Evolutionary conservation across 2,797 vertebrate genomes (phyloP), one percentile per base, ranked within the genome.

Genomic region (Valencia hispanica): DNA sequence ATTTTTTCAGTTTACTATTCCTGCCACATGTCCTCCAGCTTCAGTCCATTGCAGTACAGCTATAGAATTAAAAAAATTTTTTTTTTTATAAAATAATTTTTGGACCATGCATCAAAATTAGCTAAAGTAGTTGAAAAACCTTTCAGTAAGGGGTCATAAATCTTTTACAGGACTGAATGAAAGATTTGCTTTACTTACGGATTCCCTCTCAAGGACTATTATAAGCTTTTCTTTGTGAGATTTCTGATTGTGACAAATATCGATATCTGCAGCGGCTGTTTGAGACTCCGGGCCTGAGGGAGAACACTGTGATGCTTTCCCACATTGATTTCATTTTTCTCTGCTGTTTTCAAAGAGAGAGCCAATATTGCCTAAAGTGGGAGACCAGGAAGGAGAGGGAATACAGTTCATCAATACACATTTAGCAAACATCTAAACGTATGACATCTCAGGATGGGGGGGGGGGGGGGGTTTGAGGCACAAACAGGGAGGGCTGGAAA

Each of bases 341-440:
- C 36, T 79, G 68, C 70, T 48, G 66, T 80, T 86, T 77, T 80
- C 76, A 84, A 73, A 83, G 72, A 76, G 79, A 82, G 80, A 71
- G 47, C 74, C 69, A 68, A 84, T 78, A 75, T 55, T 43, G 50
- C 47, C 74, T 79, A 11, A 81, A 70, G 79, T 43, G 69, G 27
- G 22, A 34, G 36, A 53, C 25, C 55, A 22, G 79, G 79, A 77
- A 65, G 81, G 50, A 79, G 53, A 51, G 77, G 69, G 41, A 83
- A 79, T 74, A 63, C 79, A 75, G 72, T 34, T 77, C 50, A 84
- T 91, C 89, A 75, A 88, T 86, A 82, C 79, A 70, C 81, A 63
- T 88, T 84, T 85, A 84, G 77, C 39, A 78, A 88, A 83, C 73
- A 78, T 79, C 70, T 30, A 57, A n/a, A 53, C 57, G 41, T 68